Conservation (phyloP, 1,140 invertebrate genomes). For the Nasonia giraulti region DNA sequence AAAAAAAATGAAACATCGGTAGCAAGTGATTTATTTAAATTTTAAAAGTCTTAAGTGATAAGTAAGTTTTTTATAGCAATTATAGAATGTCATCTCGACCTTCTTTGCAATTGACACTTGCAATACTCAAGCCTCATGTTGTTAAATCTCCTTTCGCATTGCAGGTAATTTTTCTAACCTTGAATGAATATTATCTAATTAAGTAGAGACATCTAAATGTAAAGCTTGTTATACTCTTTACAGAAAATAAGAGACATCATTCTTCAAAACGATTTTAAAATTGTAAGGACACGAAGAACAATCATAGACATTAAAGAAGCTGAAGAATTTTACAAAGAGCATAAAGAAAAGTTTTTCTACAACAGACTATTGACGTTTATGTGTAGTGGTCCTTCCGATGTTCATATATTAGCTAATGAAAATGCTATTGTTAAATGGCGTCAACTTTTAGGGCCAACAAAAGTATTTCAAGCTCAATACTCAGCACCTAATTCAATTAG, state of each 20-base stretch:
- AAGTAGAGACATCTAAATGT: constrained; percentile 7
- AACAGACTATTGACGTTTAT: constrained; percentile 91
- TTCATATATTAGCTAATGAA: constrained; percentile 84
- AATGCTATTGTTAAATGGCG: constrained; percentile 89
- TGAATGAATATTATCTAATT: constrained; percentile 31
- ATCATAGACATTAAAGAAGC: constrained; percentile 79
- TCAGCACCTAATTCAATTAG: constrained; percentile 85
- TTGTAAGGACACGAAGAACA: constrained; percentile 82
- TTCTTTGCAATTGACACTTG: constrained; percentile 78
- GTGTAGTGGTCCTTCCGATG: constrained; percentile 87
- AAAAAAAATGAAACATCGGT: not conserved
- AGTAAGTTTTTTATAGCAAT: not conserved
- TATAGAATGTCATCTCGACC: constrained; percentile 61
- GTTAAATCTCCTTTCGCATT: constrained; percentile 81
- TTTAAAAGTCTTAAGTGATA: not conserved
- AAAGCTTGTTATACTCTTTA: constrained; percentile 56
- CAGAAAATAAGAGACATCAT: constrained; percentile 82
- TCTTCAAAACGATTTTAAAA: constrained; percentile 82
- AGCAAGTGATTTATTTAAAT: not conserved
- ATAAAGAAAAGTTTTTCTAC: constrained; percentile 90
- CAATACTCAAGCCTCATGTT: constrained; percentile 85
- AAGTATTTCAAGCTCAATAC: constrained; percentile 87
- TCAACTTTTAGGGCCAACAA: constrained; percentile 90
- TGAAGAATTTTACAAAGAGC: constrained; percentile 88
- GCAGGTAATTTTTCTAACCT: constrained; percentile 66